Percentiles rank a stretch among this genome's conserved stretches.
phyloP scores from a whole-genome alignment of 2,888 invertebrate species.

The Hyles lineata region DNA sequence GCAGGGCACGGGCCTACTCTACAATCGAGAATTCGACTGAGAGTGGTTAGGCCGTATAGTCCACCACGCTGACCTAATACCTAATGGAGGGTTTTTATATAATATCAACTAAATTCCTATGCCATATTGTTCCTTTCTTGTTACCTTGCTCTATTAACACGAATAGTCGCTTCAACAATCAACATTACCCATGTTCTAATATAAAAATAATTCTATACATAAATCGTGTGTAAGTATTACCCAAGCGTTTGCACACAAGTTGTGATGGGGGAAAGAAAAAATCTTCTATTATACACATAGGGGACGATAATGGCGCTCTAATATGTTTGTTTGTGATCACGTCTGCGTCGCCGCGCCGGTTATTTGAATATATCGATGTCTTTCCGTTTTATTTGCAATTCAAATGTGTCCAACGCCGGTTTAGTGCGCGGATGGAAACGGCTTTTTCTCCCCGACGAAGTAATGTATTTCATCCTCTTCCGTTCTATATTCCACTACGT shows the following conservation, averaged over 20 bases:
- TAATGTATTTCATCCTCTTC: constrained; percentile 24
- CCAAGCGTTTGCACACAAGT: constrained; percentile 30
- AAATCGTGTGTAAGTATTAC: neutral
- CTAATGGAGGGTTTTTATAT: no score
- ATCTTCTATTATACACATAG: constrained; percentile 50
- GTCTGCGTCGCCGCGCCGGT: constrained; percentile 44
- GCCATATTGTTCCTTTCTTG: no score
- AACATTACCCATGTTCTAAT: neutral
- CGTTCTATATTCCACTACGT: neutral
- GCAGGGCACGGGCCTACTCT: no score
- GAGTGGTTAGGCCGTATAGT: no score
- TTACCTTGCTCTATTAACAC: neutral
- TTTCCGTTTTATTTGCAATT: constrained; percentile 61
- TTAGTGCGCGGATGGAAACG: constrained; percentile 27
- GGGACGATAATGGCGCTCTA: constrained; percentile 53
- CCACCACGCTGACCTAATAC: no score
- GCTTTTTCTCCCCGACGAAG: neutral
- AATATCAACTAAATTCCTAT: no score
- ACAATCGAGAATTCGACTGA: no score
- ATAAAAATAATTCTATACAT: neutral
- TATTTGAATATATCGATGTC: constrained; percentile 58
- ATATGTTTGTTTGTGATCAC: constrained; percentile 68
- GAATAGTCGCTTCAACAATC: neutral
- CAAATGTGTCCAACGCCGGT: constrained; percentile 38
- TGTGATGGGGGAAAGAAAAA: constrained; percentile 48